Evolutionary conservation across 2,113 vertebrate species (phyloP).

Genomic region (Pygathrix nemaeus): DNA sequence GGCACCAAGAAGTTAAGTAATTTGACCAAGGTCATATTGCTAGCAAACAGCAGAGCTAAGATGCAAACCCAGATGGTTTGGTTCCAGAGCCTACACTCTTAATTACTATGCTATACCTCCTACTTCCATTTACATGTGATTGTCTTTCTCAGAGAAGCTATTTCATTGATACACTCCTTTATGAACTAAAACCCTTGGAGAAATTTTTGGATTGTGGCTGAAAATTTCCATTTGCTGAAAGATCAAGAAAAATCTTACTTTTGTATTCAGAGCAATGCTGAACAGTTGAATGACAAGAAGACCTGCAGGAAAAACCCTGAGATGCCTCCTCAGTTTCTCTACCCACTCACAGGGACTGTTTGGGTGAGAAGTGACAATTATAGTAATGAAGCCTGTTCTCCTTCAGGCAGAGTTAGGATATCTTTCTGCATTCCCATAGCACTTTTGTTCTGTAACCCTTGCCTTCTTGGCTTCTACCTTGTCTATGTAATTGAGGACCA

Average conservation of each 20-base stretch:
- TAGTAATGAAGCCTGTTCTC: not conserved
- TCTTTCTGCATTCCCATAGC: not conserved
- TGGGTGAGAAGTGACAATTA: slow-evolving; percentile 45
- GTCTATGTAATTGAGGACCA: not conserved
- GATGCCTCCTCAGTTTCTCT: not conserved
- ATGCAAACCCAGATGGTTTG: slow-evolving; percentile 40
- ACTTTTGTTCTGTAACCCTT: slow-evolving; percentile 1
- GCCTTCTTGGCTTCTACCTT: not conserved
- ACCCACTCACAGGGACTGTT: slow-evolving; percentile 34
- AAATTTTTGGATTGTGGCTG: slow-evolving; percentile 47
- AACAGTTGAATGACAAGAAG: slow-evolving; percentile 27
- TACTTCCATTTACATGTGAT: not conserved
- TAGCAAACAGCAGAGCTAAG: slow-evolving; percentile 15
- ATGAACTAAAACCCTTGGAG: slow-evolving; percentile 47
- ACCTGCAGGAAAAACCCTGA: slow-evolving; percentile 26
- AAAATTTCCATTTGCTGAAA: slow-evolving; percentile 54
- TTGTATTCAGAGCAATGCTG: slow-evolving; percentile 3
- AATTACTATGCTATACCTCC: not conserved
- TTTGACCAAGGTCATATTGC: not conserved
- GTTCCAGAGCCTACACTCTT: slow-evolving; percentile 41
- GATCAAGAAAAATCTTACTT: slow-evolving; percentile 35
- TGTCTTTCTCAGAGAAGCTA: slow-evolving; percentile 31
- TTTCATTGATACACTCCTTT: slow-evolving; percentile 24
- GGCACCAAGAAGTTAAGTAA: not conserved
- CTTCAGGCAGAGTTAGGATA: not conserved